A percentile compares a stretch with the other conserved stretches of the same genome.
phyloP scores from a whole-genome alignment of 2,888 invertebrate genomes.

The Drosophila limbata region DNA sequence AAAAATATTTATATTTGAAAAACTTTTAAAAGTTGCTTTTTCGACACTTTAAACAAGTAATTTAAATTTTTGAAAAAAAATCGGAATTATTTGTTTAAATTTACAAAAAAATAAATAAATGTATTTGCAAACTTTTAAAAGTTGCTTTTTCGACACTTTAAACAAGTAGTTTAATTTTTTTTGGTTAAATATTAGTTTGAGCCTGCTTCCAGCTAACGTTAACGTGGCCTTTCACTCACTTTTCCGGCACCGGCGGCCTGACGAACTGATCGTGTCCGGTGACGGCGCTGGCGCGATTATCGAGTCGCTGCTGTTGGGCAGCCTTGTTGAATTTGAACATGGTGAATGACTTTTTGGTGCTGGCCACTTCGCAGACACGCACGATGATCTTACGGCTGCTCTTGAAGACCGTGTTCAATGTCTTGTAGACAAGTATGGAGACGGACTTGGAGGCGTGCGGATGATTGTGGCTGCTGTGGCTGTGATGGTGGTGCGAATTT shows the following conservation, averaged over 20 bases:
- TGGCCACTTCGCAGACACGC: slow-evolving; percentile 85
- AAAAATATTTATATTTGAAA: too few species aligned
- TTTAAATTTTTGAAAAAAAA: too few species aligned
- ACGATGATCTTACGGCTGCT: slow-evolving; percentile 85
- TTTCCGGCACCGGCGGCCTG: slow-evolving; percentile 87
- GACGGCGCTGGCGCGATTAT: slow-evolving; percentile 89
- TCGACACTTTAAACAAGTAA: slow-evolving; percentile 19
- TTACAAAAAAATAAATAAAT: too few species aligned
- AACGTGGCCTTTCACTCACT: slow-evolving; percentile 81
- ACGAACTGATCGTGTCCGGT: slow-evolving; percentile 94
- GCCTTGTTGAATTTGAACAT: slow-evolving; percentile 90
- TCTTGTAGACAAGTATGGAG: slow-evolving; percentile 85
- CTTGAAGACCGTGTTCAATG: slow-evolving; percentile 85
- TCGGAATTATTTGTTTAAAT: too few species aligned
- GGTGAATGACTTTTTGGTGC: slow-evolving; percentile 85
- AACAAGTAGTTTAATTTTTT: background rate
- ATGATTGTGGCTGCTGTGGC: slow-evolving; percentile 53
- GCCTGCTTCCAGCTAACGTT: background rate
- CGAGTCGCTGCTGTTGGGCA: slow-evolving; percentile 81
- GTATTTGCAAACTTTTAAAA: background rate
- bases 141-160: slow-evolving; percentile 27
- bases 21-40: too few species aligned
- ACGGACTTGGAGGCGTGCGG: slow-evolving; percentile 84
- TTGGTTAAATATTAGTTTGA: background rate
- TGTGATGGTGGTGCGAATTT: slow-evolving; percentile 33